Evolutionary conservation across 2,113 vertebrate genomes (phyloP).

Genomic region (Lichenostomus cassidix): DNA sequence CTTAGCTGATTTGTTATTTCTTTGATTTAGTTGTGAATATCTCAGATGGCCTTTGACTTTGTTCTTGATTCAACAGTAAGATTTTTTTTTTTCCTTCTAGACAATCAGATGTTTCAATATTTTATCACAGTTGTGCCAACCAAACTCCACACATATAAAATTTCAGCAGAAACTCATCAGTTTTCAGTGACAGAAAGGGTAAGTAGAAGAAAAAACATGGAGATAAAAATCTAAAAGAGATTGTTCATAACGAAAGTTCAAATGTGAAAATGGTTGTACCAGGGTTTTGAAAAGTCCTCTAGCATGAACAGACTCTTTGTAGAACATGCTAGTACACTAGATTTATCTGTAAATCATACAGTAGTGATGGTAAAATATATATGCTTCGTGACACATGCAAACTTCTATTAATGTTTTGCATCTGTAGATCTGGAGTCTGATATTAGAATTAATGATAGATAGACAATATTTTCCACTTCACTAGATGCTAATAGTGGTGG

Average conservation of each 20-base stretch:
- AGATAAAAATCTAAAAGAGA: neutral
- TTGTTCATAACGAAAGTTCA: neutral
- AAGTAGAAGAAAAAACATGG: conserved; percentile 38
- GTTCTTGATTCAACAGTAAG: neutral
- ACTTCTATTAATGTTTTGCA: neutral
- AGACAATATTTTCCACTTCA: neutral
- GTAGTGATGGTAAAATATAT: neutral
- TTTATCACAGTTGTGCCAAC: conserved; percentile 99
- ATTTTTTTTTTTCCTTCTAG: conserved; percentile 72
- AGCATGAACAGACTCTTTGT: neutral
- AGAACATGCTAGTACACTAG: neutral
- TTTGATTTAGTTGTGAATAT: neutral
- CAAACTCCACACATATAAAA: conserved; percentile 90
- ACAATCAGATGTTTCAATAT: conserved; percentile 99
- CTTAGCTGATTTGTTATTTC: neutral
- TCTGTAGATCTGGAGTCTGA: neutral
- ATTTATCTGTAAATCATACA: neutral
- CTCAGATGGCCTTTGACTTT: neutral
- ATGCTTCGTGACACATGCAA: neutral
- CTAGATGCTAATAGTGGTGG: neutral
- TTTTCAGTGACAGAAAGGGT: conserved; percentile 98
- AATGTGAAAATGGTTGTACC: neutral
- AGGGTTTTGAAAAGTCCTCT: neutral
- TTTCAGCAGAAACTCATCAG: conserved; percentile 93
- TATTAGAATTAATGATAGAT: neutral